These are phyloP conservation scores for Beroe forskalii DNA, from an alignment of 37 sponge, comb jelly and placozoan species.

Conservation along the genomic window DNA sequence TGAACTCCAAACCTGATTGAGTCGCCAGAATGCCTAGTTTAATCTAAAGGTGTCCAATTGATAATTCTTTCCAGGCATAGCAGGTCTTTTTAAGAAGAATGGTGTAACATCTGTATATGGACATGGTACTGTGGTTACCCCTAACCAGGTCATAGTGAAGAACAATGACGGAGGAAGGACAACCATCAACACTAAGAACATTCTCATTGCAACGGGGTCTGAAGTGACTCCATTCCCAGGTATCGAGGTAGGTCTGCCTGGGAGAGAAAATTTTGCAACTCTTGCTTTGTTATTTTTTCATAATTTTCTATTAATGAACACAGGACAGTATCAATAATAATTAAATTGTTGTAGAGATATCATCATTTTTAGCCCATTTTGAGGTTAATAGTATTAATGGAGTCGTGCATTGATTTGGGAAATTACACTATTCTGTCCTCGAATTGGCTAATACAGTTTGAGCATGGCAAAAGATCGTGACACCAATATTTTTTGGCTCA, in stretches of 20 bases:
- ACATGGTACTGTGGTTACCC: slow-evolving; percentile 76
- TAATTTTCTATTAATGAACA: neutral
- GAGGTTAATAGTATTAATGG: no score
- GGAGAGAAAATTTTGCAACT: no score
- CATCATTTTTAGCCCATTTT: no score
- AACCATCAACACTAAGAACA: slow-evolving; percentile 82
- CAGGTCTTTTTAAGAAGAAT: slow-evolving; percentile 86
- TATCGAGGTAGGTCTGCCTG: slow-evolving; percentile 79
- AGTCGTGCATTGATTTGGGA: no score
- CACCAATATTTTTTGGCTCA: no score
- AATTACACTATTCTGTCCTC: no score
- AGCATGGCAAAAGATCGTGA: no score
- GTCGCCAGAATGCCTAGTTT: no score
- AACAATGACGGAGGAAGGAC: slow-evolving; percentile 69
- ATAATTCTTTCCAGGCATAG: slow-evolving; percentile 67
- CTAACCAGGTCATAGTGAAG: slow-evolving; percentile 77
- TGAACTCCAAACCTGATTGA: no score
- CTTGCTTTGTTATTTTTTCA: neutral
- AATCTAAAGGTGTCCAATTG: slow-evolving; percentile 80
- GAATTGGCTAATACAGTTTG: no score
- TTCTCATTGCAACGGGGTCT: slow-evolving; percentile 94
- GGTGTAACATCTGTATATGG: slow-evolving; percentile 83
- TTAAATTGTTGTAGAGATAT: no score
- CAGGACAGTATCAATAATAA: neutral
- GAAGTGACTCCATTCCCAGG: slow-evolving; percentile 93